phyloP scores from a whole-genome alignment of 1,140 invertebrate species.

The Antheraea mylitta region DNA sequence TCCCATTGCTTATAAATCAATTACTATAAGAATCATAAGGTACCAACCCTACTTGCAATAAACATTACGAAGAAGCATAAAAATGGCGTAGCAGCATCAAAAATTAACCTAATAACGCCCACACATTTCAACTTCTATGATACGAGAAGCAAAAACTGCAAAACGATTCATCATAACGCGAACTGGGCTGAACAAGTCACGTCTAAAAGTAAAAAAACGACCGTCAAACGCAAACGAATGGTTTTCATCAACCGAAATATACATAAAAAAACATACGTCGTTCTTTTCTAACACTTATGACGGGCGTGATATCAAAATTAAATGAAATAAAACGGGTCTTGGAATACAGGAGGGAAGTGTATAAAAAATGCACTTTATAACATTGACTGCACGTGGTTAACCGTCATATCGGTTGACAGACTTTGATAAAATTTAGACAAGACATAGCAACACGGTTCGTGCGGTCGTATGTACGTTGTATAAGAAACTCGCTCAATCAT shows the following conservation, averaged over 20 bases:
- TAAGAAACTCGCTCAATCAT: neutral
- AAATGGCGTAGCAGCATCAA: too few relatives aligned
- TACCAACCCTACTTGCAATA: too few relatives aligned
- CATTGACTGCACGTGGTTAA: neutral
- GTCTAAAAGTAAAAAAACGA: neutral
- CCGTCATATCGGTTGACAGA: neutral
- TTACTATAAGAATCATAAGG: too few relatives aligned
- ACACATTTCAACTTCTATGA: too few relatives aligned
- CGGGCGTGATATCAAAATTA: neutral
- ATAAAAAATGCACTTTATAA: slow-evolving; percentile 1
- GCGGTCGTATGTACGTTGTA: neutral
- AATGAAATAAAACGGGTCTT: neutral
- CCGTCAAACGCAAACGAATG: neutral
- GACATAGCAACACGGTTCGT: neutral
- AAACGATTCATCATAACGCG: neutral
- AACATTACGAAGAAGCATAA: too few relatives aligned
- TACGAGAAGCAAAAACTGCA: too few relatives aligned
- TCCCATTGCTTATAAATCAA: too few relatives aligned
- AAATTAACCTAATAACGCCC: too few relatives aligned
- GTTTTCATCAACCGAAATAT: too few relatives aligned
- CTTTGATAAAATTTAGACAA: neutral
- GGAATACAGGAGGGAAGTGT: neutral
- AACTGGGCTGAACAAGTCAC: neutral
- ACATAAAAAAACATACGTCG: too few relatives aligned
- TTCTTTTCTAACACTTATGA: too few relatives aligned